These are phyloP conservation scores for Apamea crenata DNA, from an alignment of 2,888 invertebrate species.

Conservation along the genomic window DNA sequence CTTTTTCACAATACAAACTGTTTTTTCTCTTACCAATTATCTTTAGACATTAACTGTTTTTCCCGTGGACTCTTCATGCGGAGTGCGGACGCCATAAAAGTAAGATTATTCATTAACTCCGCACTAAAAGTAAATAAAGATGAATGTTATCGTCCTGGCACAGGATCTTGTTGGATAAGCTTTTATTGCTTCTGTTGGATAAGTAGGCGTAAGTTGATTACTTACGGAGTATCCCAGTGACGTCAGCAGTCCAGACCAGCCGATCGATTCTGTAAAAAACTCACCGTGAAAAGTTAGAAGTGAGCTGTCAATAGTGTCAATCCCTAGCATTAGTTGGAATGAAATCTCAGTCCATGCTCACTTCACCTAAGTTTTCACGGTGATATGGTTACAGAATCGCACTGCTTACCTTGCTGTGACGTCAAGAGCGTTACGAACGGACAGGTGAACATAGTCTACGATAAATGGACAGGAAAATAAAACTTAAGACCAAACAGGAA, in stretches of 20 bases:
- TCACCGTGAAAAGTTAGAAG: too few relatives aligned
- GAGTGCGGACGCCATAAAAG: background rate
- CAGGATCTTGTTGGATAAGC: constrained; percentile 1
- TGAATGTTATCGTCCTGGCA: background rate
- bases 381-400: too few relatives aligned
- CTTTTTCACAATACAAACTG: too few relatives aligned
- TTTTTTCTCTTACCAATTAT: too few relatives aligned
- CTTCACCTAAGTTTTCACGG: too few relatives aligned
- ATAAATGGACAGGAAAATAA: background rate
- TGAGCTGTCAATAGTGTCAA: too few relatives aligned
- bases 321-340: too few relatives aligned
- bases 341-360: too few relatives aligned
- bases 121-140: constrained; percentile 13
- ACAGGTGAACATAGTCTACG: background rate
- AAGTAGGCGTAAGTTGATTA: background rate
- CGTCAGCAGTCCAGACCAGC: constrained; percentile 7
- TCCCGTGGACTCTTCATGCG: background rate
- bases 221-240: constrained; percentile 24
- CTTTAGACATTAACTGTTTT: too few relatives aligned
- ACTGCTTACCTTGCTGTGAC: constrained; percentile 20
- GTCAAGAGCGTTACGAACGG: constrained; percentile 14
- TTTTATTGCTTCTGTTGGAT: constrained; percentile 9
- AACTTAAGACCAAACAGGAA: background rate
- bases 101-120: background rate
- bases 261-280: too few relatives aligned